Evolutionary conservation across 1,140 invertebrate genomes (phyloP).

Genomic region (Conus ventricosus): DNA sequence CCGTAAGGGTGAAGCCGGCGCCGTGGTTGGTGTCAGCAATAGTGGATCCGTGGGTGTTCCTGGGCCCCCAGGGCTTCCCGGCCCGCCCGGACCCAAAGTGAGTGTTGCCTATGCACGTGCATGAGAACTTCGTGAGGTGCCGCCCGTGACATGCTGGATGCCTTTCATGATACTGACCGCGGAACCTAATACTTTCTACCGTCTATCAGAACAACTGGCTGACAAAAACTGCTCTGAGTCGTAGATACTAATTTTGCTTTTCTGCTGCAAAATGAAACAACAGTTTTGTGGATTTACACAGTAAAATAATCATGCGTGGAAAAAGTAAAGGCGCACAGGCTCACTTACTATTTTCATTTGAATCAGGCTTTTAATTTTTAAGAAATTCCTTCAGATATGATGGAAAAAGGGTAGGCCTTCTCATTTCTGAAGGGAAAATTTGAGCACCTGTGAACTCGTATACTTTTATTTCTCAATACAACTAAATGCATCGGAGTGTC

Average conservation of each 20-base stretch:
- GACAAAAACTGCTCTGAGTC: slow-evolving; percentile 10
- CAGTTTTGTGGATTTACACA: not conserved
- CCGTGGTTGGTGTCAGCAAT: not conserved
- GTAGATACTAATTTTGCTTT: not conserved
- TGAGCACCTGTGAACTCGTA: too few relatives aligned
- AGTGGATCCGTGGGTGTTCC: slow-evolving; percentile 35
- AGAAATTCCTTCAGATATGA: not conserved
- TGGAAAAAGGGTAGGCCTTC: too few relatives aligned
- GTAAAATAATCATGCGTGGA: not conserved
- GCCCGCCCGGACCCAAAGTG: slow-evolving; percentile 37
- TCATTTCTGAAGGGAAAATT: too few relatives aligned
- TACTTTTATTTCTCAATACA: not conserved
- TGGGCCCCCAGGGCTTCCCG: slow-evolving; percentile 41
- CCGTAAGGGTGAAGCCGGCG: slow-evolving; percentile 38
- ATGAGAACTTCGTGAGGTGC: not conserved
- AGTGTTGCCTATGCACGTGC: slow-evolving; percentile 9
- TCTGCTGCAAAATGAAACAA: not conserved
- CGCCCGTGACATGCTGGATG: slow-evolving; percentile 6
- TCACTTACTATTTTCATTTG: not conserved
- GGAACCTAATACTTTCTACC: not conserved
- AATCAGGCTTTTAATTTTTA: not conserved
- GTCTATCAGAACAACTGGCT: not conserved
- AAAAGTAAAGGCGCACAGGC: too few relatives aligned
- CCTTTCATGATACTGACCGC: not conserved
- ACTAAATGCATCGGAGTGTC: not conserved